phyloP scores from a whole-genome alignment of 2,888 invertebrate genomes.

The Amphipyra berbera region DNA sequence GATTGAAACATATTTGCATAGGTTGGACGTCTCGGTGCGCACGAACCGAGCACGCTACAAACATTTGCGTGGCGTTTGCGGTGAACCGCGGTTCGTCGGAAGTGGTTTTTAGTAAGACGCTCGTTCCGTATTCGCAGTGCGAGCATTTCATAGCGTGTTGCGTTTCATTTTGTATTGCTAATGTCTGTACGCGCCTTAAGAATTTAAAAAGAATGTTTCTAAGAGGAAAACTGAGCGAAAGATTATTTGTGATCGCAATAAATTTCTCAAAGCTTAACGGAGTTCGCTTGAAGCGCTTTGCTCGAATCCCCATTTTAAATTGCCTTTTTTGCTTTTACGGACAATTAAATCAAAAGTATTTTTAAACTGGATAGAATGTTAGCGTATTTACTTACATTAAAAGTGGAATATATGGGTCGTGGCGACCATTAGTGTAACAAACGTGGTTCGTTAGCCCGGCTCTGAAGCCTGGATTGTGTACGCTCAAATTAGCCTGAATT shows the following conservation, averaged over 20 bases:
- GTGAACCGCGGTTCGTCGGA: too few species aligned
- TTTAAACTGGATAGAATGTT: conserved; percentile 49
- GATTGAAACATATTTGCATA: too few species aligned
- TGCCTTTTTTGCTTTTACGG: conserved; percentile 73
- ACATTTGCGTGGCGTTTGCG: too few species aligned
- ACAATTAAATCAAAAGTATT: conserved; percentile 70
- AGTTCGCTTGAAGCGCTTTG: conserved; percentile 54
- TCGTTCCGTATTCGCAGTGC: too few species aligned
- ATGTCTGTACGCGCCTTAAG: conserved; percentile 24
- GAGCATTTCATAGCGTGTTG: too few species aligned
- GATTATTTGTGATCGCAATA: conserved; percentile 78
- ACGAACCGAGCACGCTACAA: too few species aligned
- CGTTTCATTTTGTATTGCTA: too few species aligned
- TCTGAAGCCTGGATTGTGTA: conserved; percentile 35
- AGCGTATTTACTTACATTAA: conserved; percentile 39
- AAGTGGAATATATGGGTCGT: conserved; percentile 39
- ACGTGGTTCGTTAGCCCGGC: conserved; percentile 38
- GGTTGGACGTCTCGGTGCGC: too few species aligned
- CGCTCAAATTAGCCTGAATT: conserved; percentile 41
- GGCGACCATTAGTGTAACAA: conserved; percentile 32
- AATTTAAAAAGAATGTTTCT: conserved; percentile 67
- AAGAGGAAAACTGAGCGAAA: conserved; percentile 60
- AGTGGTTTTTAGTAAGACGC: too few species aligned
- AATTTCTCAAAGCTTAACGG: conserved; percentile 72
- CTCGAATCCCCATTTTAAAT: conserved; percentile 67